These are phyloP conservation scores for Brachystomella parvula DNA, from an alignment of 1,140 invertebrate species.

Conservation along the genomic window DNA sequence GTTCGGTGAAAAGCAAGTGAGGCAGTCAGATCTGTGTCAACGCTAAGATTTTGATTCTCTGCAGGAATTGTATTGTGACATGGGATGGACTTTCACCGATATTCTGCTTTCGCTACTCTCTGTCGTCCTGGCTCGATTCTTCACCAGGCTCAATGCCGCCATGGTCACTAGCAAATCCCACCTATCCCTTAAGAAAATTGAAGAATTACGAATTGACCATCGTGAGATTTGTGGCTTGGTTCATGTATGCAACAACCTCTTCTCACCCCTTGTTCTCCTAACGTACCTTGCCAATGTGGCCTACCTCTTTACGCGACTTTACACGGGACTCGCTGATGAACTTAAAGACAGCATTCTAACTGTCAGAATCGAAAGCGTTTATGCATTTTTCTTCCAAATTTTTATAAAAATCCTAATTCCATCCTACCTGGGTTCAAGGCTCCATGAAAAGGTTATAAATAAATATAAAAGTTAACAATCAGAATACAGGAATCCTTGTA, in stretches of 20 bases:
- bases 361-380: slow-evolving; percentile 20
- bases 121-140: slow-evolving; percentile 18
- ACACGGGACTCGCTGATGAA: slow-evolving; percentile 15
- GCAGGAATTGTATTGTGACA: slow-evolving; percentile 22
- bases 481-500: not conserved
- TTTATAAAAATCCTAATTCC: slow-evolving; percentile 22
- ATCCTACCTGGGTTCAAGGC: slow-evolving; percentile 20
- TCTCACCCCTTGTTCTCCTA: slow-evolving; percentile 24
- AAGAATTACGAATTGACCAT: slow-evolving; percentile 22
- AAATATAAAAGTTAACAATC: not conserved
- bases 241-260: slow-evolving; percentile 26
- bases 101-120: slow-evolving; percentile 17
- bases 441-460: slow-evolving; percentile 22
- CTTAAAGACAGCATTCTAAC: slow-evolving; percentile 7
- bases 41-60: too few relatives aligned
- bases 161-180: not conserved
- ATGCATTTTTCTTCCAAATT: slow-evolving; percentile 22
- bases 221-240: slow-evolving; percentile 16
- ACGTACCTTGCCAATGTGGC: slow-evolving; percentile 24
- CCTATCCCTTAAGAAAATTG: slow-evolving; percentile 5
- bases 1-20: too few relatives aligned
- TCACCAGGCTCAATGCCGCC: slow-evolving; percentile 14
- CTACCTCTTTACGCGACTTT: slow-evolving; percentile 23
- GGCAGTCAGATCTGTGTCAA: too few relatives aligned
- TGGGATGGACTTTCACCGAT: slow-evolving; percentile 27